These are phyloP conservation scores for Yponomeuta plumbellus DNA, from an alignment of 2,888 invertebrate species.

Conservation along the genomic window DNA sequence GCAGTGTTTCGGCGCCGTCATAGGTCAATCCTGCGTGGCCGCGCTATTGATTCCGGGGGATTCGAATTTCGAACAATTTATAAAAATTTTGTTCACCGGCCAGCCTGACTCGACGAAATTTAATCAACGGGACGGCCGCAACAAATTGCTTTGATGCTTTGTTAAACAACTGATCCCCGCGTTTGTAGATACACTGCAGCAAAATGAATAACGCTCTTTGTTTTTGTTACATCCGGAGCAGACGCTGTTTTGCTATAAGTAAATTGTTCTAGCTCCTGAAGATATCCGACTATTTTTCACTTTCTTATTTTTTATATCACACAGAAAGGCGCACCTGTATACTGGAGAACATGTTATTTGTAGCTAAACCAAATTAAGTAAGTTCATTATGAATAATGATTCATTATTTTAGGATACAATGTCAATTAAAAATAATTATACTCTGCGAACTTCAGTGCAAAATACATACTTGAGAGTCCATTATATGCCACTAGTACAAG, in stretches of 20 bases:
- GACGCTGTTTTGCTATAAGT: neutral
- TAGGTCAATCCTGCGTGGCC: neutral
- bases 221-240: neutral
- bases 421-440: neutral
- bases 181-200: neutral
- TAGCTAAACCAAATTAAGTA: neutral
- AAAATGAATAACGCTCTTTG: neutral
- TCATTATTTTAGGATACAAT: neutral
- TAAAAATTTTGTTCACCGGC: neutral
- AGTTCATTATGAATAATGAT: neutral
- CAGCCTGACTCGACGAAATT: conserved; percentile 8
- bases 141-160: conserved; percentile 10
- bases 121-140: conserved; percentile 10
- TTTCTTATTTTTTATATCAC: neutral
- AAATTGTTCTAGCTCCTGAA: neutral
- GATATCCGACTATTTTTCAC: neutral
- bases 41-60: conserved; percentile 3
- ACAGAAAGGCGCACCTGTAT: neutral
- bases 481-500: neutral
- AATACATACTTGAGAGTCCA: neutral
- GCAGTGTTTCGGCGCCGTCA: conserved; percentile 4
- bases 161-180: conserved; percentile 18
- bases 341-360: neutral
- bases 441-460: neutral
- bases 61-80: conserved; percentile 5